phyloP scores from a whole-genome alignment of 2,113 vertebrate genomes.

The Austrofundulus limnaeus region DNA sequence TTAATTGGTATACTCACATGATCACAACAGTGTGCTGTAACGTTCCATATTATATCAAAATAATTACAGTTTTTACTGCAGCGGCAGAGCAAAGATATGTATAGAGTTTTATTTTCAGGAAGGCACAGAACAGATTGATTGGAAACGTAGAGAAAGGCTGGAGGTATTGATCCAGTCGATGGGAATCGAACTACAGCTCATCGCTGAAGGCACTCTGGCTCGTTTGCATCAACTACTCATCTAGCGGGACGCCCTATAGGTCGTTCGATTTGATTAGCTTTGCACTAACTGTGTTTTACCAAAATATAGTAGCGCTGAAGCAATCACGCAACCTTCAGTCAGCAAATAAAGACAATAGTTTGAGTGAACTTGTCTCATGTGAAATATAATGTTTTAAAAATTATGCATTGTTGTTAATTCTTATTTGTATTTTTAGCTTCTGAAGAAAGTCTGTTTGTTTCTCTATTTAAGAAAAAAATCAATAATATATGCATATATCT shows the following conservation, averaged over 20 bases:
- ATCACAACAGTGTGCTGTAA: no score
- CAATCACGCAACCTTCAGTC: not conserved
- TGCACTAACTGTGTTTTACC: not conserved
- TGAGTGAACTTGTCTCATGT: no score
- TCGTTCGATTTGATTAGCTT: conserved; percentile 2
- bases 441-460: no score
- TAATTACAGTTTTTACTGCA: no score
- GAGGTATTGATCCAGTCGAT: not conserved
- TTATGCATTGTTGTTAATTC: no score
- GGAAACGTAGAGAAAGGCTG: not conserved
- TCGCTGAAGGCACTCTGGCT: not conserved
- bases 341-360: not conserved
- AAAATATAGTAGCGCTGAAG: not conserved
- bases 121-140: not conserved
- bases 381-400: no score
- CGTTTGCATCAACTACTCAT: not conserved
- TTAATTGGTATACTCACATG: no score
- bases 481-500: no score
- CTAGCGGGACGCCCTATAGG: not conserved
- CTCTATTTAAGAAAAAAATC: no score
- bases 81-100: not conserved
- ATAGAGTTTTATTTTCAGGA: not conserved
- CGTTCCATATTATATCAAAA: no score
- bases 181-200: conserved; percentile 3
- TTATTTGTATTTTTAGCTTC: no score